Evolutionary conservation across 2,888 invertebrate genomes (phyloP), one percentile per base, ranked within the genome.

Genomic region (Apodemia hepburni): DNA sequence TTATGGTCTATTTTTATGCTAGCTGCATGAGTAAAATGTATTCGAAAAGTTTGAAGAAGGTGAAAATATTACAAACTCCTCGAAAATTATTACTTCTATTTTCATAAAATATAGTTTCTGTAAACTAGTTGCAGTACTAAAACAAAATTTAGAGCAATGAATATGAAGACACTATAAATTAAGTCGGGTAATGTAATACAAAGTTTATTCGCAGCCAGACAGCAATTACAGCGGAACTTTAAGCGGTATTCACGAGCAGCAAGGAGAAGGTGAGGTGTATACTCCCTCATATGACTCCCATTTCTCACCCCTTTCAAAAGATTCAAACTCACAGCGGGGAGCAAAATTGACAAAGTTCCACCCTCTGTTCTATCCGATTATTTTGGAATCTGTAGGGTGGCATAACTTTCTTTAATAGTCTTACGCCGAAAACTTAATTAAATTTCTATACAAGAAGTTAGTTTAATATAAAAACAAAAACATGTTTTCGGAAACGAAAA

Each of bases 201-300:
- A 88, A 87, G 84, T 89, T 90, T 86, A 88, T 84, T 87, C 83
- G 75, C 76, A 85, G 84, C 84, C 85, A 87, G 87, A 88, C 88
- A 87, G 87, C 85, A 91, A 90, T 90, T 89, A 88, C 82, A 82
- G 73, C 74, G 80, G 80, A 90, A 89, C 80, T 90, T 88, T 80
- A 83, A 85, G 82, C 85, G 82, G 85, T 83, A 85, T 89, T 90
- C 88, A 84, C 81, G 80, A 87, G 85, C 82, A 83, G 80, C 80
- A 80, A 83, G 82, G 80, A 79, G 84, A 79, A 78, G 80, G 80
- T 75, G 67, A 74, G 71, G 64, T 66, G 65, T 64, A 65, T 64
- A 65, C 75, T 65, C 70, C 66, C 70, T 62, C 65, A 67, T 64
- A 66, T 68, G 65, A 66, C 65, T 70, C 69, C 74, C 75, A 75